Percentiles rank a stretch among this genome's conserved stretches.
phyloP scores from a whole-genome alignment of 2,888 invertebrate genomes.

The Drosophila mulleri region DNA sequence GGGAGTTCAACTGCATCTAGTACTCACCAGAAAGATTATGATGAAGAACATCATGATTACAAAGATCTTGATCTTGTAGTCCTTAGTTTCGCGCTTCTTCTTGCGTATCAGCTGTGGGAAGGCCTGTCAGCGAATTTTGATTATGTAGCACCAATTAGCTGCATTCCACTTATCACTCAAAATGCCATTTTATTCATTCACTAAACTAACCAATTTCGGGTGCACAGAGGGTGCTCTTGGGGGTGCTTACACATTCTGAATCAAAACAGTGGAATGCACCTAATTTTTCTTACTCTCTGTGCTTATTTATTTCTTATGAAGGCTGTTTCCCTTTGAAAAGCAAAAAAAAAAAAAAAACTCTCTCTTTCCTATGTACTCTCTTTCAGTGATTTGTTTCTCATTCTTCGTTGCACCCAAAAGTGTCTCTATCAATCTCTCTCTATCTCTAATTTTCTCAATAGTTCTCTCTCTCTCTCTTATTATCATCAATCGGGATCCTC shows the following conservation, averaged over 20 bases:
- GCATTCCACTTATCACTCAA: slow-evolving; percentile 9
- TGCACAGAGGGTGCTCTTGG: background rate
- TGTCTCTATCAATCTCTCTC: no score
- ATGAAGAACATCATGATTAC: slow-evolving; percentile 92
- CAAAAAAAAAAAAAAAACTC: no score
- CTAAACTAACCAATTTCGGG: background rate
- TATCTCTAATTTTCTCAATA: no score
- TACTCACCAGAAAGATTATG: slow-evolving; percentile 89
- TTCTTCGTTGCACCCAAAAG: no score
- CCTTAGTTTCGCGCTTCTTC: slow-evolving; percentile 88
- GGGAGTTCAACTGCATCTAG: no score
- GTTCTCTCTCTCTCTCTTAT: no score
- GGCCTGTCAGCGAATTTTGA: slow-evolving; percentile 86
- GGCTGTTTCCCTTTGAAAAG: no score
- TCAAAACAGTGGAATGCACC: background rate
- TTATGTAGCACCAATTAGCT: slow-evolving; percentile 1
- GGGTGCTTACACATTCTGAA: background rate
- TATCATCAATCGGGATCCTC: no score
- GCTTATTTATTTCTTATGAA: background rate
- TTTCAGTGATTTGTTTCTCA: background rate
- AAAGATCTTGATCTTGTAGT: slow-evolving; percentile 92
- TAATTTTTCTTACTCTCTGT: background rate
- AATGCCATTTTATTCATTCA: background rate
- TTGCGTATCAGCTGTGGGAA: slow-evolving; percentile 90
- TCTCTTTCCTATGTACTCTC: no score